These are phyloP conservation scores for Dendrocincla fuliginosa DNA, from an alignment of 2,797 vertebrate genomes.

Conservation along the genomic window DNA sequence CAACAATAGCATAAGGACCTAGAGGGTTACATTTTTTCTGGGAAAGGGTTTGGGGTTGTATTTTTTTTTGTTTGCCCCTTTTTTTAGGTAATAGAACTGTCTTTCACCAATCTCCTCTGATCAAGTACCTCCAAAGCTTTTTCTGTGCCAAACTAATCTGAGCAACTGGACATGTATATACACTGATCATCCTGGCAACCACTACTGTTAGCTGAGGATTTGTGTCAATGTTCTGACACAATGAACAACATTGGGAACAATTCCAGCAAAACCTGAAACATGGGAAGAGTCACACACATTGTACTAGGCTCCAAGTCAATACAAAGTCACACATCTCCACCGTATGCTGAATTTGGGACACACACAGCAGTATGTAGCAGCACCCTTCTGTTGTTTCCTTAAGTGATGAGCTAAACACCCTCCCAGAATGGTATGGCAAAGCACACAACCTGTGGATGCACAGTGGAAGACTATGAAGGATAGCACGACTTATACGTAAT, in stretches of 20 bases:
- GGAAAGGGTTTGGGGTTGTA: not conserved
- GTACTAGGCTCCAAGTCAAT: fast-evolving
- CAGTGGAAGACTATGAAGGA: not conserved
- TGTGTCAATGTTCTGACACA: not conserved
- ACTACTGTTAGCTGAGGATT: not conserved
- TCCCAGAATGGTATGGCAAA: fast-evolving
- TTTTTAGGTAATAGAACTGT: not conserved
- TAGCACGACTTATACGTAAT: fast-evolving
- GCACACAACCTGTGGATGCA: not conserved
- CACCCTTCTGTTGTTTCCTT: not conserved
- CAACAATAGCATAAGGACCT: not conserved
- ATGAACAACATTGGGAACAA: not conserved
- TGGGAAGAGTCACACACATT: fast-evolving
- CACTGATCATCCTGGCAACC: fast-evolving
- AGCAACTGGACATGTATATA: fast-evolving
- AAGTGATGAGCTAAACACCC: not conserved
- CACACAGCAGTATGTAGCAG: fast-evolving
- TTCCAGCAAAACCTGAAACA: not conserved
- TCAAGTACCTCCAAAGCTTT: not conserved
- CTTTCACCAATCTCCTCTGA: not conserved
- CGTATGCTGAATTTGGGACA: not conserved
- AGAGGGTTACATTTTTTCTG: not conserved
- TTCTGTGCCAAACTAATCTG: not conserved
- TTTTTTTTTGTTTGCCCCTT: not conserved
- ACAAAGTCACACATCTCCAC: not conserved